Base-by-base conservation (phyloP, 35 echinoderm and acorn worm species). In the Ophiothrix spiculata region DNA sequence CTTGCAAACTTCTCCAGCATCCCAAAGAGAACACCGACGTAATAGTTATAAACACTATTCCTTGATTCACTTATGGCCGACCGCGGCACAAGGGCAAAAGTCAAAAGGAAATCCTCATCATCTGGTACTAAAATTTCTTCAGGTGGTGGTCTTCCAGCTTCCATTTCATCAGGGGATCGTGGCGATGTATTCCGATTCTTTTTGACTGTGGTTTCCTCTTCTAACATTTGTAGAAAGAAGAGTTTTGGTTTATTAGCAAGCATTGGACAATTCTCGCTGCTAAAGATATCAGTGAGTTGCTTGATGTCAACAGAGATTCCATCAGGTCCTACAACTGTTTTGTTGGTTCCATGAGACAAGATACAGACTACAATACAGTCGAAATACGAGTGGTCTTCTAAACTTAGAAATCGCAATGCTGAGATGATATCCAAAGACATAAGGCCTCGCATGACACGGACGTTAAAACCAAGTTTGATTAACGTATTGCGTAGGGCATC, bases 341-440 rank as follows among this genome's bases (percentile, higher is more conserved):
- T 88, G 19, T 81, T 39, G 0, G 76, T 41, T 23, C 95, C 95
- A 13, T 85, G 77, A 23, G 95, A 97, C 31, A 97, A 78, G 35
- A 93, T 90, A 54, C 91, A 93, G 11, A 97, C 80, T 25, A 97
- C 56, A 32, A 97, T n/a, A 73, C 91, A 97, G 38, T 97, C 95
- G 76, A 93, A 90, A 74, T 93, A 97, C 39, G 87, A 93, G 69
- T 97, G 95, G 35, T 97, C 95, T 56, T 97, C 95, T 16, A 97
- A 76, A 69, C 88, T 93, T 3, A 97, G 64, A 63, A 93, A 93
- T 33, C 95, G 83, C 12, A 97, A 87, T 14, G 95, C 90, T 38
- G 90, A 92, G 35, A 97, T 97, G 0, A 97, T 93, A 73, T 97
- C 95, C 0, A 97, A 80, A 3, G 95, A 97, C 88, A 92, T 97